phyloP scores from a whole-genome alignment of 2,113 vertebrate genomes.

The Myodes glareolus region DNA sequence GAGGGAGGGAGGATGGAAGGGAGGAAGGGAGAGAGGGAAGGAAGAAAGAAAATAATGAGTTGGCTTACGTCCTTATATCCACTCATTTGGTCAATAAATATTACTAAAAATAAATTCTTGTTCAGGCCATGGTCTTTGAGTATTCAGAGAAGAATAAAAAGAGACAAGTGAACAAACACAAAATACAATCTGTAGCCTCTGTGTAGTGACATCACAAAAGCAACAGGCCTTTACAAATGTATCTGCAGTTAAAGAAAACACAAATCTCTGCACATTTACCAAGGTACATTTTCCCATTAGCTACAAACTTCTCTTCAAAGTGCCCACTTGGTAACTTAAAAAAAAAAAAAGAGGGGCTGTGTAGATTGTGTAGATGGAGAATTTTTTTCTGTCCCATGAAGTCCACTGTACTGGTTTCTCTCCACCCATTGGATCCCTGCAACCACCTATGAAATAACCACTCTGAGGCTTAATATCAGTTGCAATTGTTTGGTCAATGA shows the following conservation, averaged over 20 bases:
- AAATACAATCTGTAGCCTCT: not conserved
- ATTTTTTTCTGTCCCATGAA: too few species aligned
- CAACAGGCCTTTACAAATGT: not conserved
- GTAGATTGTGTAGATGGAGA: too few species aligned
- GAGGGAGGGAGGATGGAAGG: not conserved
- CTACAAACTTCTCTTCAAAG: not conserved
- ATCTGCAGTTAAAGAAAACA: not conserved
- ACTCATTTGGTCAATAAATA: not conserved
- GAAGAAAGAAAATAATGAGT: not conserved
- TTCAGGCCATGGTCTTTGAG: not conserved
- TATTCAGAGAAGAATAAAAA: not conserved
- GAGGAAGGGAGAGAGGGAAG: too few species aligned
- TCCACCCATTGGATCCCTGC: too few species aligned
- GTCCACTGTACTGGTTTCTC: too few species aligned
- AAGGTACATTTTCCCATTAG: not conserved
- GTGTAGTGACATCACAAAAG: not conserved
- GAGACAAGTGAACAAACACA: not conserved
- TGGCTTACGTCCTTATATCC: not conserved
- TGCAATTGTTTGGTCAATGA: too few species aligned
- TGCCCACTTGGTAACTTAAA: not conserved
- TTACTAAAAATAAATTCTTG: not conserved
- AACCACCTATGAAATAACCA: too few species aligned
- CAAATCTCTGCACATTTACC: not conserved
- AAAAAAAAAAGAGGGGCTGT: not conserved
- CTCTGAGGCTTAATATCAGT: too few species aligned